These are phyloP conservation scores for Myzus persicae DNA, from an alignment of 1,140 invertebrate genomes.

Conservation along the genomic window DNA sequence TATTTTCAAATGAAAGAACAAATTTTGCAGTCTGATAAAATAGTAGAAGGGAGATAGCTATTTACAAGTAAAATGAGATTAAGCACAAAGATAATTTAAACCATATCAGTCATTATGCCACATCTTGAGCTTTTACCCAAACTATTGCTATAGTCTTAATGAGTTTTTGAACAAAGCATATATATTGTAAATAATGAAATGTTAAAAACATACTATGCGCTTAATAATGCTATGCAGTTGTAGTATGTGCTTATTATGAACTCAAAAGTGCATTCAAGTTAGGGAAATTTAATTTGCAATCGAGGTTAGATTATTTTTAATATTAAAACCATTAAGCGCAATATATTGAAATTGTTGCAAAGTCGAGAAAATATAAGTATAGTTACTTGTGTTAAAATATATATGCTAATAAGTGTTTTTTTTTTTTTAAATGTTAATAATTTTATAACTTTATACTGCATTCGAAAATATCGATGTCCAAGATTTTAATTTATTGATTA, in stretches of 20 bases:
- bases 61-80: not conserved
- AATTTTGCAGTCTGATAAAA: not conserved
- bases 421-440: not conserved
- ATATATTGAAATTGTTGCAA: no score
- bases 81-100: not conserved
- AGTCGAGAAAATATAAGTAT: no score
- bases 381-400: not conserved
- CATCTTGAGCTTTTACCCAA: not conserved
- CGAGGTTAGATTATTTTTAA: no score
- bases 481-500: not conserved
- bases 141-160: no score
- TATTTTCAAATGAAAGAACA: not conserved
- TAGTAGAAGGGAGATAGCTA: not conserved
- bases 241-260: no score
- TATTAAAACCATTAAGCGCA: no score
- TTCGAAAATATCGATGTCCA: not conserved
- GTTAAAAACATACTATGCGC: no score
- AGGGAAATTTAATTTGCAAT: no score
- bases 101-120: not conserved
- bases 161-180: no score
- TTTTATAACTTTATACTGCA: not conserved
- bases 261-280: no score
- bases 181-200: no score
- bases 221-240: no score
- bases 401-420: not conserved